A percentile compares a stretch with the other conserved stretches of the same genome.
These are phyloP conservation scores for Ciconia nigra DNA, from an alignment of 2,797 vertebrate species.

Conservation along the genomic window DNA sequence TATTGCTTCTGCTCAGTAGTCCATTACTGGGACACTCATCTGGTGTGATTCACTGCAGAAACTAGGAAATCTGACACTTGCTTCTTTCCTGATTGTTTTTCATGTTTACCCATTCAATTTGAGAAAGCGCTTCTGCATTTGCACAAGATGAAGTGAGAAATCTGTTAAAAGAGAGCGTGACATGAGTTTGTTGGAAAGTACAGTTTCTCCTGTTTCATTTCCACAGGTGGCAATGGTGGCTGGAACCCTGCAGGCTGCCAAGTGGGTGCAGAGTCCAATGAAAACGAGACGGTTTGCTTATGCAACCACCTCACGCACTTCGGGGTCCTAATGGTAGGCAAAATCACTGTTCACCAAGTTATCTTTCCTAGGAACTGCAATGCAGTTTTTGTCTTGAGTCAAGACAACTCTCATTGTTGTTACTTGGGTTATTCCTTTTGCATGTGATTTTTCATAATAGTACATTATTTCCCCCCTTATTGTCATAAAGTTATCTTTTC, in stretches of 20 bases:
- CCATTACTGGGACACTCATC: neutral
- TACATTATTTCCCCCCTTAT: rapidly evolving
- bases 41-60: neutral
- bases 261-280: slow-evolving; percentile 70
- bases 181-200: neutral
- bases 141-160: neutral
- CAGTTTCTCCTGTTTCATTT: slow-evolving; percentile 8
- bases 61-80: neutral
- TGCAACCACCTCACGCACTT: slow-evolving; percentile 97
- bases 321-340: slow-evolving; percentile 91
- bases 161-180: neutral
- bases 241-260: slow-evolving; percentile 87
- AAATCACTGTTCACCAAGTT: neutral
- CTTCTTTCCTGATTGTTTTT: neutral
- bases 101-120: neutral
- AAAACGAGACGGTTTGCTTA: slow-evolving; percentile 84
- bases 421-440: neutral
- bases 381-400: neutral
- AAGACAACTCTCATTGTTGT: neutral
- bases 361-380: neutral
- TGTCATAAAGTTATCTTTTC: neutral
- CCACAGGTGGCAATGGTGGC: slow-evolving; percentile 83
- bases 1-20: neutral
- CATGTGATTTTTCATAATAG: neutral
- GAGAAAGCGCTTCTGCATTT: neutral